Evolutionary conservation across 1,140 invertebrate species (phyloP).

Genomic region (Scaptomyza pallida): DNA sequence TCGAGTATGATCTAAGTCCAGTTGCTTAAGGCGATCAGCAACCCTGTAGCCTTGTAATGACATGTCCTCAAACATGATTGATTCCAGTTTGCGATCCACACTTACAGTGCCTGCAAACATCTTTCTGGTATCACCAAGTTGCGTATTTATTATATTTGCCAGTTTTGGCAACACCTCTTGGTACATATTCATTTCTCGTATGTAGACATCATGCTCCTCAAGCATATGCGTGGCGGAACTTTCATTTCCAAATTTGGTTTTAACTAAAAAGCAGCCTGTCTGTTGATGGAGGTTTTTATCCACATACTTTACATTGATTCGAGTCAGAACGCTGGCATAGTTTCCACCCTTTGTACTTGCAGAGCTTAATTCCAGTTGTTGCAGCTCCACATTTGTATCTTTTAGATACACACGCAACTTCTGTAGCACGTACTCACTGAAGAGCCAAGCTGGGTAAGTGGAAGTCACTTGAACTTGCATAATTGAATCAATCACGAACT

Average conservation of each 20-base stretch:
- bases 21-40: constrained; percentile 84
- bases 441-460: constrained; percentile 58
- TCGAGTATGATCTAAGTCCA: constrained; percentile 84
- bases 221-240: constrained; percentile 44
- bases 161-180: constrained; percentile 61
- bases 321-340: constrained; percentile 67
- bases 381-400: constrained; percentile 45
- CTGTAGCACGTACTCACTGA: constrained; percentile 51
- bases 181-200: constrained; percentile 70
- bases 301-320: constrained; percentile 53
- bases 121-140: constrained; percentile 51
- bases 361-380: constrained; percentile 37
- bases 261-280: constrained; percentile 47
- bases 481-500: too few relatives aligned
- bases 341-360: constrained; percentile 69
- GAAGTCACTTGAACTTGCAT: too few relatives aligned
- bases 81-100: constrained; percentile 53
- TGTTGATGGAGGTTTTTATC: not conserved
- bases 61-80: constrained; percentile 81
- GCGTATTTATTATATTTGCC: constrained; percentile 31
- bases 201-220: constrained; percentile 50
- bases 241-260: constrained; percentile 54
- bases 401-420: constrained; percentile 52
- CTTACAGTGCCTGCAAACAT: constrained; percentile 67
- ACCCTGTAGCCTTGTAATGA: constrained; percentile 84